Percentiles rank a stretch among this genome's conserved stretches.
phyloP scores from a whole-genome alignment of 2,888 invertebrate genomes.

The Parnassius mnemosyne region DNA sequence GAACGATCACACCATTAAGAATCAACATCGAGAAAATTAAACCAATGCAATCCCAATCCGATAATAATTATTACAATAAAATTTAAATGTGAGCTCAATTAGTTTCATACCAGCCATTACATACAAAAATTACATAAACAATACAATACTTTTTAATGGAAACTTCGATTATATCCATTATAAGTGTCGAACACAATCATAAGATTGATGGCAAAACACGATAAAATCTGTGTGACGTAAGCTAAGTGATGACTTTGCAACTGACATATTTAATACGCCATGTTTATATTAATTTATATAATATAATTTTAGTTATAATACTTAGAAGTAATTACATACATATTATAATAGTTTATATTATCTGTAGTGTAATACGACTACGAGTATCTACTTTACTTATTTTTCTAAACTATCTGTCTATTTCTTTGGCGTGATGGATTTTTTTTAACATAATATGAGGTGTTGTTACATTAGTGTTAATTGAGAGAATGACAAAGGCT shows the following conservation, averaged over 20 bases:
- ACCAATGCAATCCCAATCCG: background rate
- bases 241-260: constrained; percentile 14
- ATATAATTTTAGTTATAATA: background rate
- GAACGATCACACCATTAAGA: constrained; percentile 1
- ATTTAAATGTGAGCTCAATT: constrained; percentile 4
- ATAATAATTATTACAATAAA: constrained; percentile 5
- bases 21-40: background rate
- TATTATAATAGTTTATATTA: no score
- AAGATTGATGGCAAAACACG: constrained; percentile 10
- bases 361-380: no score
- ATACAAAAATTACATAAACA: constrained; percentile 10
- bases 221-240: constrained; percentile 15
- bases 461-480: no score
- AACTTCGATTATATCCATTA: constrained; percentile 13
- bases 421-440: no score
- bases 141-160: constrained; percentile 13
- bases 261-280: background rate
- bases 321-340: no score
- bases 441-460: no score
- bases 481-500: no score
- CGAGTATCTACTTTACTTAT: no score
- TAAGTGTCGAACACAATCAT: constrained; percentile 7
- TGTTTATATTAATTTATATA: background rate
- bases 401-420: no score
- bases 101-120: background rate